Evolutionary conservation across 2,113 vertebrate genomes (phyloP), one percentile per base, ranked within the genome.

Genomic region (Psilopsiagon aymara): DNA sequence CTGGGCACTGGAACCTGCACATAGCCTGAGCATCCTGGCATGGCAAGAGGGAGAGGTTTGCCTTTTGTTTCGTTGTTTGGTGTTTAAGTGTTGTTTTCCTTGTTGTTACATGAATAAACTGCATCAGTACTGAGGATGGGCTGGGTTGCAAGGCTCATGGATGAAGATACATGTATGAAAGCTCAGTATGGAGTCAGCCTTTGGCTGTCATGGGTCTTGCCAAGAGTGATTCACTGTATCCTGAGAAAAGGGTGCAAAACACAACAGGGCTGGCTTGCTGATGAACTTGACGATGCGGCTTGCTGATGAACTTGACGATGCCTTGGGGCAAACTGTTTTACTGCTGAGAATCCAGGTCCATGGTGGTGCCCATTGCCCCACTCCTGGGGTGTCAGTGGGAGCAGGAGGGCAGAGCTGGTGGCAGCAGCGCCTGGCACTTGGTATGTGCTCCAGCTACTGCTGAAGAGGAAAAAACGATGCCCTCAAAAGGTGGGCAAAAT

Each of bases 1-100:
- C 29, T 20, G 33, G 33, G 24, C 10, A 13, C 4, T 33, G 64
- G 41, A 59, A 53, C 19, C 17, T 35, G n/a, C 17, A 2, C 7
- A 0, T 0, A 13, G 53, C 17, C 57, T 27, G 46, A 53, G 31
- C 35, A 35, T 11, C 14, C 14, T 82, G 52, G 17, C 0, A 1
- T 11, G 23, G 49, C 19, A 35, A 47, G 28, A 68, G 44, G 21
- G 27, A 66, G 33, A 31, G 35, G 31, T 15, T 33, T 41, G 23
- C 3, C 13, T 49, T 75, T 59, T 11, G 23, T 2, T 41, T 63
- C 71, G 46, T 14, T 64, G 37, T 4, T 17, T 2, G 1, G 6
- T 29, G 29, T 41, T 4, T 21, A 43, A 53, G 15, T 21, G 31
- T 10, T 49, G n/a, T 19, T 85, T 55, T 91, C 33, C 46, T 71